A percentile compares a stretch with the other conserved stretches of the same genome.
phyloP scores from a whole-genome alignment of 2,797 vertebrate genomes.

The Coranthus polyacanthus region DNA sequence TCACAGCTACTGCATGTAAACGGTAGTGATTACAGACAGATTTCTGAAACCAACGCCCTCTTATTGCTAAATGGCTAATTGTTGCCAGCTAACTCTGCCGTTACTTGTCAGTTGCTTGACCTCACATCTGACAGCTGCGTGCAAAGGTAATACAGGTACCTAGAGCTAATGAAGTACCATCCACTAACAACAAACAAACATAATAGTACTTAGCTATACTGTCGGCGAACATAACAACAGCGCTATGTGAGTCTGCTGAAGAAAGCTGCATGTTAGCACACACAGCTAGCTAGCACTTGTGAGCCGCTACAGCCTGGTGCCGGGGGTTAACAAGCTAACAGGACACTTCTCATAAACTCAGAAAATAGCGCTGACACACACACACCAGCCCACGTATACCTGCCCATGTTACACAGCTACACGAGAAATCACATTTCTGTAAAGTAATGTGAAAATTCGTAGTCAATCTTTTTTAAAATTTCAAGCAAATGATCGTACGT shows the following conservation, averaged over 20 bases:
- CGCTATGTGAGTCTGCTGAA: slow-evolving; percentile 8
- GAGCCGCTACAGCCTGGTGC: slow-evolving; percentile 47
- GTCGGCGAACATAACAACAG: neutral
- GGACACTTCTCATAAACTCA: slow-evolving; percentile 57
- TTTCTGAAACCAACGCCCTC: slow-evolving; percentile 63
- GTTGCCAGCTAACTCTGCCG: slow-evolving; percentile 12
- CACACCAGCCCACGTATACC: neutral
- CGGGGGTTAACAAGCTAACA: slow-evolving; percentile 51
- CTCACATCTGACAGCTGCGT: neutral
- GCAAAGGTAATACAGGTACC: neutral
- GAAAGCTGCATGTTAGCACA: slow-evolving; percentile 56
- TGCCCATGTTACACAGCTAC: neutral
- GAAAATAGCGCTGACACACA: slow-evolving; percentile 47
- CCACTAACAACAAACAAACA: neutral
- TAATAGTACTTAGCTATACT: neutral
- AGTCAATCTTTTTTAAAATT: slow-evolving; percentile 10
- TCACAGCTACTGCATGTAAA: neutral
- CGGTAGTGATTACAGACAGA: neutral
- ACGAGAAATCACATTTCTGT: neutral
- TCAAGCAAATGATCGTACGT: slow-evolving; percentile 36
- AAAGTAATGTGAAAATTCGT: neutral
- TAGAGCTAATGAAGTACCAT: neutral
- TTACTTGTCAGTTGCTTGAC: slow-evolving; percentile 9
- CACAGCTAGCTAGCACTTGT: slow-evolving; percentile 59
- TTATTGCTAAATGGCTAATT: slow-evolving; percentile 58